Evolutionary conservation across 37 sponge, comb jelly and placozoan genomes (phyloP).

Genomic region (Amphimedon queenslandica): DNA sequence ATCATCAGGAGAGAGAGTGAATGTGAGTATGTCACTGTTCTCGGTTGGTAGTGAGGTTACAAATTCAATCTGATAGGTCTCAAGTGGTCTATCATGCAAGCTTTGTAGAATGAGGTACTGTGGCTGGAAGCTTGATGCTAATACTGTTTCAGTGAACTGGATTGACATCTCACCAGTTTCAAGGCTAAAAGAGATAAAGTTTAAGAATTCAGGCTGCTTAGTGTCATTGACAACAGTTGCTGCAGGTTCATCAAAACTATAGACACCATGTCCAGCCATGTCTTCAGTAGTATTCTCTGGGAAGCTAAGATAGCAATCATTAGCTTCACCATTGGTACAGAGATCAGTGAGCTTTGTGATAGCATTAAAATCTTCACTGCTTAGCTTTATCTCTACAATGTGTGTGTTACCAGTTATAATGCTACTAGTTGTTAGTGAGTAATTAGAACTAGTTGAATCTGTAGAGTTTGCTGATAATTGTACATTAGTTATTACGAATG

Average conservation of each 20-base stretch:
- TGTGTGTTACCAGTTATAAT: slow-evolving; percentile 57
- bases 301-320: slow-evolving; percentile 64
- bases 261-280: slow-evolving; percentile 64
- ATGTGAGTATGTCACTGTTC: slow-evolving; percentile 32
- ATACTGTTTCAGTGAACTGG: slow-evolving; percentile 74
- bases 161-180: slow-evolving; percentile 63
- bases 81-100: slow-evolving; percentile 61
- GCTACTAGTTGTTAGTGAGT: slow-evolving; percentile 57
- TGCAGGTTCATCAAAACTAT: slow-evolving; percentile 11
- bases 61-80: slow-evolving; percentile 35
- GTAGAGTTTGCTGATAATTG: slow-evolving; percentile 12
- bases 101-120: slow-evolving; percentile 51
- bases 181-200: slow-evolving; percentile 70
- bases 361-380: slow-evolving; percentile 57
- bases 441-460: slow-evolving; percentile 13
- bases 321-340: slow-evolving; percentile 38
- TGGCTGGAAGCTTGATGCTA: slow-evolving; percentile 52
- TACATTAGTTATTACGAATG: slow-evolving; percentile 39
- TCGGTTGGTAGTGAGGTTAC: slow-evolving; percentile 23
- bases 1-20: slow-evolving; percentile 45
- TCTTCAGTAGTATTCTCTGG: slow-evolving; percentile 64
- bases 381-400: slow-evolving; percentile 51
- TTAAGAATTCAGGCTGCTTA: slow-evolving; percentile 44
- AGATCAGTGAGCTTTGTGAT: slow-evolving; percentile 63
- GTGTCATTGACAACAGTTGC: slow-evolving; percentile 68